These are phyloP conservation scores for Sitta carolinensis DNA, from an alignment of 2,797 vertebrate species.

Conservation along the genomic window DNA sequence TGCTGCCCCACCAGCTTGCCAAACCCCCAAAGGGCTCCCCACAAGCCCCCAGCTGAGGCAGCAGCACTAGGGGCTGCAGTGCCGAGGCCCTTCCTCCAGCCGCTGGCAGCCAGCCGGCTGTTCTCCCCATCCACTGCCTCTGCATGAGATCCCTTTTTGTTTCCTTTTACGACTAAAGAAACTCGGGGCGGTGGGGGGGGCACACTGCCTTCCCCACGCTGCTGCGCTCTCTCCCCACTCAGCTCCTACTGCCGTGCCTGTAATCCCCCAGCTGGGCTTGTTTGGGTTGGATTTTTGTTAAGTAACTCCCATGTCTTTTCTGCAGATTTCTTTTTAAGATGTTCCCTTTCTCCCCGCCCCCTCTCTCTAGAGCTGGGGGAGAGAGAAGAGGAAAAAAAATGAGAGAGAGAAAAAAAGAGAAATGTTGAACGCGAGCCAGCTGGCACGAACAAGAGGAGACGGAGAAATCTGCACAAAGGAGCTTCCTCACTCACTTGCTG, in stretches of 20 bases:
- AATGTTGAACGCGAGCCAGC: slow-evolving; percentile 70
- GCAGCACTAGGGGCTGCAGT: neutral
- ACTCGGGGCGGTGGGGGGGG: neutral
- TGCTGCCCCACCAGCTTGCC: neutral
- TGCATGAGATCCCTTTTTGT: slow-evolving; percentile 59
- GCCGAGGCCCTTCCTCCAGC: neutral
- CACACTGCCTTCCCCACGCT: neutral
- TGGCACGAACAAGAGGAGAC: slow-evolving; percentile 67
- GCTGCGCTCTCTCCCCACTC: neutral
- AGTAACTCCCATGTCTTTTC: slow-evolving; percentile 61
- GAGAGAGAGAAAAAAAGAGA: slow-evolving; percentile 17
- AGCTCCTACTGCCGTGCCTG: neutral
- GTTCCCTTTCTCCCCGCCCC: slow-evolving; percentile 41
- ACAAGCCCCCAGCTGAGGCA: neutral
- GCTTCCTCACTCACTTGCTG: slow-evolving; percentile 72
- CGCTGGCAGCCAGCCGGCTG: slow-evolving; percentile 33
- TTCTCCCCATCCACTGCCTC: slow-evolving; percentile 38
- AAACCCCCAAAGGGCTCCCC: neutral
- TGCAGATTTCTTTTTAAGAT: slow-evolving; percentile 63
- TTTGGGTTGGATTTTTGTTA: slow-evolving; percentile 56
- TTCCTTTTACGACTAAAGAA: slow-evolving; percentile 53
- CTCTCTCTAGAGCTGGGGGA: slow-evolving; percentile 52
- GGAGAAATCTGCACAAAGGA: slow-evolving; percentile 73
- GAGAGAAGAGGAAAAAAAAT: neutral
- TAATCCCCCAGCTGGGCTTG: slow-evolving; percentile 67